These are phyloP conservation scores for Mustela nigripes DNA, from an alignment of 2,113 vertebrate genomes.

Conservation along the genomic window DNA sequence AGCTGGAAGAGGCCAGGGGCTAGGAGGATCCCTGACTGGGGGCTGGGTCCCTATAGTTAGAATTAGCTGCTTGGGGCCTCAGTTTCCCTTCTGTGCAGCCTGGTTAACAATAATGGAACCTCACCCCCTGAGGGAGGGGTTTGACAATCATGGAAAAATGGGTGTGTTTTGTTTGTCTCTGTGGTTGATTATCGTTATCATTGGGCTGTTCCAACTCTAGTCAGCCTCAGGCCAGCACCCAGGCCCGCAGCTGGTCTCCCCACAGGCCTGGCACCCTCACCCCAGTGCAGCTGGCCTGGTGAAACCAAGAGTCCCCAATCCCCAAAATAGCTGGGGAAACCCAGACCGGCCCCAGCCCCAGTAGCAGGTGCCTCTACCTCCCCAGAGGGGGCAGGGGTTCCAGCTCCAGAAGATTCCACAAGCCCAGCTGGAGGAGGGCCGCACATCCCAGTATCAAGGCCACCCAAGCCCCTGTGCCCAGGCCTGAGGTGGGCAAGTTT, in stretches of 20 bases:
- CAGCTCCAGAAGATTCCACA: not conserved
- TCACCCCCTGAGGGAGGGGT: not conserved
- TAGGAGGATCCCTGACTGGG: not conserved
- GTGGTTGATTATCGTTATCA: not conserved
- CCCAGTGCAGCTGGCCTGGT: slow-evolving; percentile 56
- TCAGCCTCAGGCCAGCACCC: not conserved
- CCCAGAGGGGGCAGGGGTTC: not conserved
- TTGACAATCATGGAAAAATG: not conserved
- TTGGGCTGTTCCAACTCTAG: not conserved
- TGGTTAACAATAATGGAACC: not conserved
- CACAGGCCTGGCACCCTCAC: not conserved
- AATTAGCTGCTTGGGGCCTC: not conserved
- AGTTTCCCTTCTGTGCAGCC: not conserved
- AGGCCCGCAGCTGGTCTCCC: not conserved
- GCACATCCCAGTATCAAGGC: not conserved
- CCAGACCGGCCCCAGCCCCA: not conserved
- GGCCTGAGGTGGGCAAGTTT: not conserved
- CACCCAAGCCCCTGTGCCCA: not conserved
- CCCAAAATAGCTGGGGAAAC: slow-evolving; percentile 63
- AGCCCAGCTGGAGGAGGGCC: not conserved
- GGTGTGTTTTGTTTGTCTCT: not conserved
- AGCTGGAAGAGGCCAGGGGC: not conserved
- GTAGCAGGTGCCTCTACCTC: slow-evolving; percentile 25
- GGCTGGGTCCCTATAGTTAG: not conserved
- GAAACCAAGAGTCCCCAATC: slow-evolving; percentile 59